Percentiles rank a stretch among this genome's conserved stretches.
Conservation (phyloP, 1,140 invertebrate species). For the Drosophila erecta region DNA sequence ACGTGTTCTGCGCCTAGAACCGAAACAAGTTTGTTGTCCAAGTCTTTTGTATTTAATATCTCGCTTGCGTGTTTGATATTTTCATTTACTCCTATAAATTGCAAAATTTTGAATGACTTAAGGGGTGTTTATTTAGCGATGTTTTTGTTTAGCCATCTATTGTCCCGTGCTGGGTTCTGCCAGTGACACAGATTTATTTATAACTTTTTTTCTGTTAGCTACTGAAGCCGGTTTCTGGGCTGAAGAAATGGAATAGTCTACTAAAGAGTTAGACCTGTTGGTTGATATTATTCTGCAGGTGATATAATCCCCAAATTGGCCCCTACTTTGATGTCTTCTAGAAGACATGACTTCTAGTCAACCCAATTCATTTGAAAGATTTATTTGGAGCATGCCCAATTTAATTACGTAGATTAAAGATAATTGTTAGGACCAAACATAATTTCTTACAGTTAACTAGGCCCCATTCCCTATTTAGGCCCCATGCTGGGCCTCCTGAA, state of each 20-base stretch:
- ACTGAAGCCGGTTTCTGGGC: conserved; percentile 40
- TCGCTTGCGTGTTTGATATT: conserved; percentile 68
- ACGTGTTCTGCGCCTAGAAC: conserved; percentile 56
- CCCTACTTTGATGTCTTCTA: conserved; percentile 10
- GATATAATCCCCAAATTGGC: conserved; percentile 32
- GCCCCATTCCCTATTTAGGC: not conserved
- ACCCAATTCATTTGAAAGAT: conserved; percentile 27
- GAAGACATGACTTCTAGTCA: not conserved
- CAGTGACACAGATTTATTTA: conserved; percentile 75
- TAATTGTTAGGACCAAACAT: no score
- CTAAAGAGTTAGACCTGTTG: conserved; percentile 5
- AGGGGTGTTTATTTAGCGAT: conserved; percentile 49
- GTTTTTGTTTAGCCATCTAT: conserved; percentile 3
- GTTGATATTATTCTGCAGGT: conserved; percentile 18
- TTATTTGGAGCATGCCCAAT: conserved; percentile 27
- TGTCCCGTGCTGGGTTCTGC: conserved; percentile 23
- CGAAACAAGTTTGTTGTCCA: conserved; percentile 54
- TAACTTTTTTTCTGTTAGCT: conserved; percentile 42
- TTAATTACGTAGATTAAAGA: conserved; percentile 4
- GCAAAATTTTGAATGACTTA: conserved; percentile 64
- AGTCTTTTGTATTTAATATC: conserved; percentile 28
- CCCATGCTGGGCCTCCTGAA: conserved; percentile 28
- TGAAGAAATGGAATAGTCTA: conserved; percentile 43
- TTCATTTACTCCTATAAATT: conserved; percentile 73
- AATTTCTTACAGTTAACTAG: no score